Conservation (phyloP, 2,888 invertebrate species). For the Ophonus ardosiacus region DNA sequence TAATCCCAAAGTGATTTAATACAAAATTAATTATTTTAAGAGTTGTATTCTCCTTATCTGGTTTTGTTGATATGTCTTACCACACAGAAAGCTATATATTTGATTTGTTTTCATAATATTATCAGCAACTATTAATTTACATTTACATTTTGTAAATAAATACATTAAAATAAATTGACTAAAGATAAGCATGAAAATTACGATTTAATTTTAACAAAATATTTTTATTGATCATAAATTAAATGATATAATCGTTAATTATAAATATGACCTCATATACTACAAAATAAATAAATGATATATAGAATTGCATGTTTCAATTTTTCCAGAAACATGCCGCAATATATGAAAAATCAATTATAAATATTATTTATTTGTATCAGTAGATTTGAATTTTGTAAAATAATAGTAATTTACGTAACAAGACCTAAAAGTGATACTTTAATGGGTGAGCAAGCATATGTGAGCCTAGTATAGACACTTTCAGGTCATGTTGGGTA, state of each 20-base stretch:
- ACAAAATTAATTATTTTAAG: constrained; percentile 46
- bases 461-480: no score
- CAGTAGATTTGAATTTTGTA: neutral
- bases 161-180: constrained; percentile 59
- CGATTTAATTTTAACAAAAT: constrained; percentile 44
- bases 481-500: no score
- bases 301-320: neutral
- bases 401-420: neutral
- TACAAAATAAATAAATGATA: constrained; percentile 24
- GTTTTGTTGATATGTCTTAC: neutral
- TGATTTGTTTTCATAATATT: constrained; percentile 47
- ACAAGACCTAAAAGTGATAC: no score
- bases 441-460: no score
- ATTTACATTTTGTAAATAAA: constrained; percentile 58
- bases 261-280: constrained; percentile 54
- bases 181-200: constrained; percentile 25
- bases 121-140: constrained; percentile 57
- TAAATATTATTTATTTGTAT: neutral
- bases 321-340: neutral
- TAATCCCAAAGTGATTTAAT: constrained; percentile 45
- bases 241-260: constrained; percentile 55
- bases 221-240: constrained; percentile 36
- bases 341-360: no score
- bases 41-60: neutral
- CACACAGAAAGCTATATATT: constrained; percentile 8